phyloP scores from a whole-genome alignment of 2,797 vertebrate genomes.

The Pteronotus mesoamericanus region DNA sequence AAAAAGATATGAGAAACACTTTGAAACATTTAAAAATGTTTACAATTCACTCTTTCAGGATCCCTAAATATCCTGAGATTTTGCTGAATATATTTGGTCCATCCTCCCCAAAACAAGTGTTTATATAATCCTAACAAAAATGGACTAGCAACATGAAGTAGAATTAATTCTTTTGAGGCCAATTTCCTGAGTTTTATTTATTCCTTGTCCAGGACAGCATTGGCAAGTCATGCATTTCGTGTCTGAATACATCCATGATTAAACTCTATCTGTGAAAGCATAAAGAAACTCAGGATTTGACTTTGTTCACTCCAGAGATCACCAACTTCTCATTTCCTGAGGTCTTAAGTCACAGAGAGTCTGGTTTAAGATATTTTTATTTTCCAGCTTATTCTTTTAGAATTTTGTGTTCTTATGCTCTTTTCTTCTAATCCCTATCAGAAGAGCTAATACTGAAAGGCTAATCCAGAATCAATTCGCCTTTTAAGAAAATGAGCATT shows the following conservation, averaged over 20 bases:
- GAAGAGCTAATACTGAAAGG: conserved; percentile 23
- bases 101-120: not conserved
- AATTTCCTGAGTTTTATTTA: conserved; percentile 31
- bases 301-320: not conserved
- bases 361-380: not conserved
- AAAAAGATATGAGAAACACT: not conserved
- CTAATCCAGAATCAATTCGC: conserved; percentile 21
- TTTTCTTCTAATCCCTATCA: conserved; percentile 1
- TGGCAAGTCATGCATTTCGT: not conserved
- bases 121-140: not conserved
- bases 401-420: not conserved
- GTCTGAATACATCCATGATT: conserved; percentile 2
- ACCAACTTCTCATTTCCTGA: not conserved
- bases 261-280: not conserved
- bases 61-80: not conserved
- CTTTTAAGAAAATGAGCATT: conserved; percentile 37
- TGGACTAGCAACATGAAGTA: not conserved
- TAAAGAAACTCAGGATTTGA: not conserved
- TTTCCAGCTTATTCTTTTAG: not conserved
- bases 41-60: not conserved
- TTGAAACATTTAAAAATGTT: not conserved
- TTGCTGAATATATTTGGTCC: not conserved
- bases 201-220: not conserved
- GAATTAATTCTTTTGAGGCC: conserved; percentile 35
- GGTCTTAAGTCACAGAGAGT: not conserved